Conservation (phyloP, 2,888 invertebrate genomes). For the Laspeyria flexula region DNA sequence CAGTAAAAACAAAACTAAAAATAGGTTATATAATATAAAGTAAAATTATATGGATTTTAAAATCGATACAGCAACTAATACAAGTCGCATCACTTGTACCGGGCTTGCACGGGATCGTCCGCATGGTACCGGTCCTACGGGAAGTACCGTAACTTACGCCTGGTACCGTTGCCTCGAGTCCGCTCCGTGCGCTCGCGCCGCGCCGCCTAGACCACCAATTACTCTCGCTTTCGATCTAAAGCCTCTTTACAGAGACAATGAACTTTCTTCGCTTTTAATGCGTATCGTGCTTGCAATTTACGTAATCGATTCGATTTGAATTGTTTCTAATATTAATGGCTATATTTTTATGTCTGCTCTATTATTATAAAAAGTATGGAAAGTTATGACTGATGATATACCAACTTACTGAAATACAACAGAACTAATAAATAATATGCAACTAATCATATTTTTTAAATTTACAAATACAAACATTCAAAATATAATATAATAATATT, state of each 20-base stretch:
- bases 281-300: constrained; percentile 35
- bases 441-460: no score
- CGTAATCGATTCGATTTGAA: constrained; percentile 28
- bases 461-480: no score
- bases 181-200: constrained; percentile 47
- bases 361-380: no score
- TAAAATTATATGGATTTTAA: no score
- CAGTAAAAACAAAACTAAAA: no score
- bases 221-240: constrained; percentile 79
- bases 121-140: constrained; percentile 59
- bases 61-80: background rate
- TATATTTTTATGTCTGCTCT: background rate
- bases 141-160: constrained; percentile 70
- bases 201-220: constrained; percentile 56
- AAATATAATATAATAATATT: no score
- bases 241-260: constrained; percentile 66
- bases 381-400: no score
- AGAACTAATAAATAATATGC: no score
- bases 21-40: no score
- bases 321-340: constrained; percentile 12
- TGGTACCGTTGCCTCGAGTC: constrained; percentile 65
- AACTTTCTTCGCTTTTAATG: constrained; percentile 61
- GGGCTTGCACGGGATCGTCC: constrained; percentile 30
- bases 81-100: constrained; percentile 37
- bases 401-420: no score